phyloP scores from a whole-genome alignment of 2,113 vertebrate species.

The Rhodinocichla rosea region DNA sequence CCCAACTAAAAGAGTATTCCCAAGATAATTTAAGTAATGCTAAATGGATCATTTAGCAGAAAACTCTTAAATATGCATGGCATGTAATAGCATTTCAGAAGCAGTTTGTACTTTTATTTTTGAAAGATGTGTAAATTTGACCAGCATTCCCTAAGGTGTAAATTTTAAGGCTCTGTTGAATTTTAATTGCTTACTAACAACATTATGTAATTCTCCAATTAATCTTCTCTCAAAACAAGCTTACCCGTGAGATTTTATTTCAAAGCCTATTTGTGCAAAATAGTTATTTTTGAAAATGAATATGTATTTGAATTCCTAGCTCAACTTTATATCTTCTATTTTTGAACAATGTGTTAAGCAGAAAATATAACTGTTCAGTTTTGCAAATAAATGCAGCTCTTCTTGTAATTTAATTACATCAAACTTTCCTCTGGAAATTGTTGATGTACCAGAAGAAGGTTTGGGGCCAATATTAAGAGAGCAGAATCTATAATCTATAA shows the following conservation, averaged over 20 bases:
- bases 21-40: background rate
- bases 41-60: slow-evolving; percentile 4
- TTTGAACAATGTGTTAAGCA: background rate
- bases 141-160: background rate
- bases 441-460: background rate
- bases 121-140: slow-evolving; percentile 13
- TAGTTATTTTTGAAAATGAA: slow-evolving; percentile 19
- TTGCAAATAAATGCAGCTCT: background rate
- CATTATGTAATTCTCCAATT: slow-evolving; percentile 37
- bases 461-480: background rate
- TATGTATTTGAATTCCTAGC: background rate
- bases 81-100: slow-evolving; percentile 21
- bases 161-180: slow-evolving; percentile 53
- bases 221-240: slow-evolving; percentile 38
- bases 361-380: background rate
- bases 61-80: slow-evolving; percentile 11
- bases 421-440: background rate
- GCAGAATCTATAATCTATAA: background rate
- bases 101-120: slow-evolving; percentile 47
- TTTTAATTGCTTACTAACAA: slow-evolving; percentile 61
- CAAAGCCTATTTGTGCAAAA: slow-evolving; percentile 30
- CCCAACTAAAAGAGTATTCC: background rate
- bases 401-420: background rate
- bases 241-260: slow-evolving; percentile 24
- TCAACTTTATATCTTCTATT: background rate